Evolutionary conservation across 2,888 invertebrate genomes (phyloP).

Genomic region (Brachyptera risi): DNA sequence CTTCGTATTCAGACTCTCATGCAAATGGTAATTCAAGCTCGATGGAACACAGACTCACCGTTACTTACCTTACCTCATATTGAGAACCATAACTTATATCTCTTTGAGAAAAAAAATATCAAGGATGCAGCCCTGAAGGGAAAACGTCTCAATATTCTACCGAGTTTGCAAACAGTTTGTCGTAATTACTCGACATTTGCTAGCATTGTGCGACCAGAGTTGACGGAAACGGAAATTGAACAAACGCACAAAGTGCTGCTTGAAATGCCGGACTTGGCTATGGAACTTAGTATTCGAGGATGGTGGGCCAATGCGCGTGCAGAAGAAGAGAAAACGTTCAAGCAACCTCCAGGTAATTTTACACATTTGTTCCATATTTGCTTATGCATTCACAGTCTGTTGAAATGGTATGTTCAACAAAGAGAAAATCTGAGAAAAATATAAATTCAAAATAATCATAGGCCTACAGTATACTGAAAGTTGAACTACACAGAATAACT

Average conservation of each 20-base stretch:
- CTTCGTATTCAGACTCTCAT: slow-evolving; percentile 72
- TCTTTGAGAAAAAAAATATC: slow-evolving; percentile 7
- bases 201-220: slow-evolving; percentile 57
- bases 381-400: too few species aligned
- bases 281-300: slow-evolving; percentile 56
- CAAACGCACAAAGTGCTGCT: slow-evolving; percentile 52
- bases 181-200: slow-evolving; percentile 60
- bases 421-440: too few species aligned
- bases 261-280: slow-evolving; percentile 59
- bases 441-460: too few species aligned
- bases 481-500: too few species aligned
- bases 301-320: slow-evolving; percentile 42
- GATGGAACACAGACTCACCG: slow-evolving; percentile 75
- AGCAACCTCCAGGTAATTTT: slow-evolving; percentile 17
- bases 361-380: too few species aligned
- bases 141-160: neutral
- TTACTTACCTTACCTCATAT: slow-evolving; percentile 74
- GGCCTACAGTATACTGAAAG: too few species aligned
- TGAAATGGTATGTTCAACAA: too few species aligned
- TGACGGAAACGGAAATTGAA: slow-evolving; percentile 65
- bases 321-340: slow-evolving; percentile 32
- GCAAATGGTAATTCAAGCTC: slow-evolving; percentile 89
- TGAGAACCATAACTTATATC: slow-evolving; percentile 48
- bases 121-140: slow-evolving; percentile 3
- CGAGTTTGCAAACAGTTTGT: neutral